These are phyloP conservation scores for Scartelaos histophorus DNA, from an alignment of 2,113 vertebrate species.

Conservation along the genomic window DNA sequence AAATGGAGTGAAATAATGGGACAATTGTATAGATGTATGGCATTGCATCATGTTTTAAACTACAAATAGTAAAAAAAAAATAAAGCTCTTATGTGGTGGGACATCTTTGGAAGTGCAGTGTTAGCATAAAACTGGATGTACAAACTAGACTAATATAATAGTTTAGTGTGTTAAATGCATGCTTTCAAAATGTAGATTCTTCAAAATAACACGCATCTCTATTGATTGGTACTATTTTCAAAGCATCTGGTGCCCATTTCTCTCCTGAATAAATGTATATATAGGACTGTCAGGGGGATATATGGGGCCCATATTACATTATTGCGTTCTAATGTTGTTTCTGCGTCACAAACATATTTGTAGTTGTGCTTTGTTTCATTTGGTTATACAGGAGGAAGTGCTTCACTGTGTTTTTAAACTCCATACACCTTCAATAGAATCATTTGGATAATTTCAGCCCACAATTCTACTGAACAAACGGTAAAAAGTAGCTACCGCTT, in stretches of 20 bases:
- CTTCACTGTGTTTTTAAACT: no score
- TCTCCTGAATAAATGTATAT: no score
- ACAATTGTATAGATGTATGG: conserved; percentile 29
- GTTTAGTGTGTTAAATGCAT: not conserved
- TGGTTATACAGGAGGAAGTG: no score
- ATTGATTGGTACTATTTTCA: not conserved
- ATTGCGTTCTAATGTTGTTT: no score
- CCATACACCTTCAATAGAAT: no score
- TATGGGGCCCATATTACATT: no score
- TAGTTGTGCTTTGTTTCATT: no score
- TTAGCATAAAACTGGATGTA: not conserved
- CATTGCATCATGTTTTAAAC: conserved; percentile 22
- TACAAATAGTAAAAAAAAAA: not conserved
- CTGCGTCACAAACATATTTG: no score
- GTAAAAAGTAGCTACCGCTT: no score
- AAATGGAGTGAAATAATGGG: conserved; percentile 38
- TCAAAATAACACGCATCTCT: not conserved
- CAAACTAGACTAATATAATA: not conserved
- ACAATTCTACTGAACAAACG: no score
- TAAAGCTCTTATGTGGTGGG: not conserved
- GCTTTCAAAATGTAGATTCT: not conserved
- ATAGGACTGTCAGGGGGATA: no score
- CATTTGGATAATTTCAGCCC: no score
- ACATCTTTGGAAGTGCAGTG: not conserved
- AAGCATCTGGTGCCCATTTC: not conserved